Percentiles rank a stretch among this genome's conserved stretches.
phyloP scores from a whole-genome alignment of 2,113 vertebrate species.

The Syngnathus scovelli region DNA sequence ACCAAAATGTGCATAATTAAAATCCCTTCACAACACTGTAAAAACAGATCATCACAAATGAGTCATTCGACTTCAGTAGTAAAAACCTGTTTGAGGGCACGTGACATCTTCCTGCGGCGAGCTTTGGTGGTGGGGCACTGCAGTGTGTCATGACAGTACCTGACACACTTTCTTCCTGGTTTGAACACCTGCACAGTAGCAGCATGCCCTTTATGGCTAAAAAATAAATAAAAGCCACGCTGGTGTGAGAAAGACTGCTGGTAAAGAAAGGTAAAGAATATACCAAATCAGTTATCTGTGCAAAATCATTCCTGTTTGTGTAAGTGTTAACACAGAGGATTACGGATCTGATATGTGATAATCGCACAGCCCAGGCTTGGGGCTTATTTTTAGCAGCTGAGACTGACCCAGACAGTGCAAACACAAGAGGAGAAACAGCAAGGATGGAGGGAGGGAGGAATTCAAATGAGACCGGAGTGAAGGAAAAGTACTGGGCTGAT shows the following conservation, averaged over 20 bases:
- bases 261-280: not conserved
- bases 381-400: conserved; percentile 51
- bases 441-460: conserved; percentile 45
- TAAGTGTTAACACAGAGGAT: conserved; percentile 14
- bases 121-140: not conserved
- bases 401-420: conserved; percentile 60
- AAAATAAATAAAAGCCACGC: conserved; percentile 2
- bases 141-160: conserved; percentile 18
- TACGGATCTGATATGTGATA: conserved; percentile 18
- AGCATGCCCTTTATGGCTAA: not conserved
- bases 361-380: conserved; percentile 23
- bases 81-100: not conserved
- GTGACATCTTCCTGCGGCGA: not conserved
- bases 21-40: not conserved
- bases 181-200: conserved; percentile 46
- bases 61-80: not conserved
- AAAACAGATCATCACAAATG: not conserved
- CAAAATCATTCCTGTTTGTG: conserved; percentile 9
- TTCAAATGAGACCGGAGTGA: conserved; percentile 61
- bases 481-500: conserved; percentile 70
- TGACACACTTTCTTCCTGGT: conserved; percentile 48
- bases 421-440: conserved; percentile 33
- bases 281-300: conserved; percentile 1
- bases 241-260: not conserved
- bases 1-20: not conserved